phyloP scores from a whole-genome alignment of 2,888 invertebrate species.

The Hermodice carunculata region DNA sequence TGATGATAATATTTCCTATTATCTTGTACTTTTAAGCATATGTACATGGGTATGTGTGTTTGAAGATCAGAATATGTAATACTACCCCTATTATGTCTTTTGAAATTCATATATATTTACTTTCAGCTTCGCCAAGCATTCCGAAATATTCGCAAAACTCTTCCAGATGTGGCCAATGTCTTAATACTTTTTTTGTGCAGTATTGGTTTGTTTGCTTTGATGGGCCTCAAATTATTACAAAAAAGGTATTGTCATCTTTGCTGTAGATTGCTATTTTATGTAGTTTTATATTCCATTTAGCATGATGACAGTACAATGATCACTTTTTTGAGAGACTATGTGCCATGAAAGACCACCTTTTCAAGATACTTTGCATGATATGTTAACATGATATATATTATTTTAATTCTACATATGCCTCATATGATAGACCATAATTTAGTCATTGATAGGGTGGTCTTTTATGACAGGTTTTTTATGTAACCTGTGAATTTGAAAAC shows the following conservation, averaged over 20 bases:
- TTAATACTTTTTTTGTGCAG: constrained; percentile 69
- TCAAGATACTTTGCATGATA: too few species aligned
- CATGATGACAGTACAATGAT: too few species aligned
- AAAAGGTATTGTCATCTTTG: constrained; percentile 67
- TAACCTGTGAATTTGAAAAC: too few species aligned
- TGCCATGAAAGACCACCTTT: too few species aligned
- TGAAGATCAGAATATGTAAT: neutral
- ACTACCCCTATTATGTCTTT: neutral
- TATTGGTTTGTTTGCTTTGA: constrained; percentile 69
- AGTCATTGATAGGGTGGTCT: too few species aligned
- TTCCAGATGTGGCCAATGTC: constrained; percentile 71
- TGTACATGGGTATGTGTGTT: neutral
- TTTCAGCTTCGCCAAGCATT: constrained; percentile 69
- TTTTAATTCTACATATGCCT: too few species aligned
- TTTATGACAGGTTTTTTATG: too few species aligned
- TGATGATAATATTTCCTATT: too few species aligned
- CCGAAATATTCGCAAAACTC: constrained; percentile 70
- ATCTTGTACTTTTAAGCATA: neutral
- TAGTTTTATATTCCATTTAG: too few species aligned
- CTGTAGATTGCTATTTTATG: neutral
- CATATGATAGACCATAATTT: too few species aligned
- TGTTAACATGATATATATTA: too few species aligned
- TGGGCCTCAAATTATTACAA: constrained; percentile 70
- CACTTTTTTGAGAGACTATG: too few species aligned
- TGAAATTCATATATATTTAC: neutral